Conservation (phyloP, 2,113 vertebrate genomes). For the Cinclus mexicanus region DNA sequence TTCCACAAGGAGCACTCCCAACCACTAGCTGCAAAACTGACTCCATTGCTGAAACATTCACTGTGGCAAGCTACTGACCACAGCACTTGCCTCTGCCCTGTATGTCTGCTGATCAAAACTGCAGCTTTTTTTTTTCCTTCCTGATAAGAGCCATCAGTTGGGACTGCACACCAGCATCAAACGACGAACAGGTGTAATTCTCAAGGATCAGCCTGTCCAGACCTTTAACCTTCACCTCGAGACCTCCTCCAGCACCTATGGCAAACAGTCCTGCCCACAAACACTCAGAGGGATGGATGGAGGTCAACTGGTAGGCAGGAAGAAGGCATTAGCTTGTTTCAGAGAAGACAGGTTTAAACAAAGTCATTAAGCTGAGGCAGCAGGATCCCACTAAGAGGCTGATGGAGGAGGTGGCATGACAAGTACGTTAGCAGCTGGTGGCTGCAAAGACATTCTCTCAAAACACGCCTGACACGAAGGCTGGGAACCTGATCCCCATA, state of each 20-base stretch:
- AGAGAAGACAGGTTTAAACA: background rate
- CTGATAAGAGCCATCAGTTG: fast-evolving
- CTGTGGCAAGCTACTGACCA: background rate
- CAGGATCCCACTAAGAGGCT: background rate
- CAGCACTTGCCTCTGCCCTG: background rate
- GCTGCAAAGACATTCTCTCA: background rate
- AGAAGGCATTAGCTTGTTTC: background rate
- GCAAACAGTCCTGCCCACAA: background rate
- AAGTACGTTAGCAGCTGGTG: background rate
- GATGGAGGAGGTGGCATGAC: background rate
- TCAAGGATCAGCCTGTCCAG: background rate
- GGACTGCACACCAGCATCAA: background rate
- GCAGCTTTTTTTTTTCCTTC: background rate
- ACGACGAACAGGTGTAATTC: background rate
- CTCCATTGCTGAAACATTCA: background rate
- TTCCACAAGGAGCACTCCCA: background rate
- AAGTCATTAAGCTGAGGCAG: conserved; percentile 21
- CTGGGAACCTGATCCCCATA: background rate
- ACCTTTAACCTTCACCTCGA: background rate
- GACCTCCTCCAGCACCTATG: background rate
- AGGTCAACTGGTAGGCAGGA: background rate
- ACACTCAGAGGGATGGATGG: background rate
- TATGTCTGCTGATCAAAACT: background rate
- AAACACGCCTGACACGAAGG: fast-evolving
- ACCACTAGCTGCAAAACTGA: background rate